Evolutionary conservation across 2,113 vertebrate genomes (phyloP).

Genomic region (Xyrauchen texanus): DNA sequence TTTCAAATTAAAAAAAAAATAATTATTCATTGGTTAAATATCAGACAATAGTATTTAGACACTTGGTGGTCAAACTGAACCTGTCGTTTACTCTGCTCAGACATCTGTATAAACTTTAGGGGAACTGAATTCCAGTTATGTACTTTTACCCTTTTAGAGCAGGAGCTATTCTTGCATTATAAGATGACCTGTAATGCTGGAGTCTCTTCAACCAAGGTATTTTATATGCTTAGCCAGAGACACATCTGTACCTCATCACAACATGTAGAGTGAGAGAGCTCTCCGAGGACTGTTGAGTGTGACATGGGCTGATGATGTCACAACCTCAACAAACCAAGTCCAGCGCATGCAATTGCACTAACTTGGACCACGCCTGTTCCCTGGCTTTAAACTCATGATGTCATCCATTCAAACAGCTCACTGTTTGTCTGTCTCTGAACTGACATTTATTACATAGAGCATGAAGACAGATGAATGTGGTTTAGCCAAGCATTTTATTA

Average conservation of each 20-base stretch:
- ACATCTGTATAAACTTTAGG: too few relatives aligned
- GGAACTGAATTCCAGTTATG: neutral
- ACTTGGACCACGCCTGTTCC: conserved; percentile 22
- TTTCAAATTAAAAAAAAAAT: too few relatives aligned
- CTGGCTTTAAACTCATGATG: neutral
- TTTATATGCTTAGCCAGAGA: neutral
- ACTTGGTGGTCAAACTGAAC: too few relatives aligned
- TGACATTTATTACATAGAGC: neutral
- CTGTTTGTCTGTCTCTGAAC: neutral
- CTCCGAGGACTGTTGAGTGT: neutral
- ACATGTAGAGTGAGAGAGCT: neutral
- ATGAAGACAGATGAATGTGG: neutral
- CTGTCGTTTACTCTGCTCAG: too few relatives aligned
- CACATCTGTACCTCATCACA: neutral
- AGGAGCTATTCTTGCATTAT: neutral
- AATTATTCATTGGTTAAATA: too few relatives aligned
- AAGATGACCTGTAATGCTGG: neutral
- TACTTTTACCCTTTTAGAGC: neutral
- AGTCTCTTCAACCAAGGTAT: neutral
- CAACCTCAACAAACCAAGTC: conserved; percentile 9
- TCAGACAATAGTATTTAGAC: too few relatives aligned
- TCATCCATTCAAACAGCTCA: neutral
- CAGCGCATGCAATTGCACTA: neutral
- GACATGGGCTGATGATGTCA: conserved; percentile 27
- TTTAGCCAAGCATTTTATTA: too few relatives aligned